phyloP scores from a whole-genome alignment of 1,140 invertebrate species.

The Leptinotarsa texana region DNA sequence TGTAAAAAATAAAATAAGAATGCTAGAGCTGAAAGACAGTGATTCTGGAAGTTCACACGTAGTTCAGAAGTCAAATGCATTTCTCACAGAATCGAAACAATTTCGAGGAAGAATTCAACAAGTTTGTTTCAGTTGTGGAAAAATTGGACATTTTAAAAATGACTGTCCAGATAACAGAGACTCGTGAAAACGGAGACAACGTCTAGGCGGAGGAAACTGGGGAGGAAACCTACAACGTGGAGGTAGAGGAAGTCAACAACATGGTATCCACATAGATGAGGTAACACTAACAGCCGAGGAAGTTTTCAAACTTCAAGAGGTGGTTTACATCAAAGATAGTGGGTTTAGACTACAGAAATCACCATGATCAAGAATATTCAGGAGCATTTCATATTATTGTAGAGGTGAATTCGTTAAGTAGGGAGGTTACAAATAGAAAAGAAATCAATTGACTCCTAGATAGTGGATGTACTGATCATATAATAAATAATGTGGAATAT shows the following conservation, averaged over 20 bases:
- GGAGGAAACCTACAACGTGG: no score
- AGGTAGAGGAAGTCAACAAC: no score
- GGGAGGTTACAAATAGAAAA: conserved; percentile 23
- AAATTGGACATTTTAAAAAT: conserved; percentile 33
- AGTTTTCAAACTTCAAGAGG: no score
- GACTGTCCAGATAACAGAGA: conserved; percentile 18
- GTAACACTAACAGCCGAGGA: no score
- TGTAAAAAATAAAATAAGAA: conserved; percentile 54
- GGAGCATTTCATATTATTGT: no score
- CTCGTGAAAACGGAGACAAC: background rate
- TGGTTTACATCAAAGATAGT: no score
- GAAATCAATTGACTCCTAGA: conserved; percentile 50
- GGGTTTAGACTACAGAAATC: no score
- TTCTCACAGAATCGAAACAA: conserved; percentile 35
- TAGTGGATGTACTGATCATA: conserved; percentile 53
- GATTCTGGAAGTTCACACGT: conserved; percentile 42
- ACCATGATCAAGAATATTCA: no score
- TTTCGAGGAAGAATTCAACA: conserved; percentile 13
- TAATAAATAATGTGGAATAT: conserved; percentile 51
- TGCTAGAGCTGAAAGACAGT: conserved; percentile 50
- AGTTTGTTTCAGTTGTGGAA: conserved; percentile 39
- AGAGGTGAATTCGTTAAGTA: background rate
- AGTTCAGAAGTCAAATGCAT: conserved; percentile 40
- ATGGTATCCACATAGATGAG: no score
- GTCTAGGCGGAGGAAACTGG: conserved; percentile 11